Evolutionary conservation across 2,797 vertebrate genomes (phyloP).

Genomic region (Siniperca obscura): DNA sequence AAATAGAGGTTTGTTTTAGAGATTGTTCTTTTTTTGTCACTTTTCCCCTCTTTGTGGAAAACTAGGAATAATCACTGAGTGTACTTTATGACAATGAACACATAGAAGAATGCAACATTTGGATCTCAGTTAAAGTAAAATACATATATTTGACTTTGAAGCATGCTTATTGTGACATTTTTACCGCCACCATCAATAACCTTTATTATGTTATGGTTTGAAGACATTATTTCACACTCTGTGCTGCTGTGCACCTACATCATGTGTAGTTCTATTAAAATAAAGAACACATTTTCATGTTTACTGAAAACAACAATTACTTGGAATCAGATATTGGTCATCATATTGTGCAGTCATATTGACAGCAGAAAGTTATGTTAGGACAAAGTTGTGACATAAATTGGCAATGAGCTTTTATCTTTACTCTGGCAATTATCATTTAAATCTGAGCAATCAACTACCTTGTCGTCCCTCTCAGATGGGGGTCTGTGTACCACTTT

Average conservation of each 20-base stretch:
- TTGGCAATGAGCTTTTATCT: conserved; percentile 27
- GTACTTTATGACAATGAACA: conserved; percentile 9
- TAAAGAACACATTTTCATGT: not conserved
- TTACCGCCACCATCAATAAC: conserved; percentile 45
- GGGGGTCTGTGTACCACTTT: conserved; percentile 70
- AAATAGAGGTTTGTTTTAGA: conserved; percentile 59
- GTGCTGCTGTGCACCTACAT: not conserved
- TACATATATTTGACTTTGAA: conserved; percentile 27
- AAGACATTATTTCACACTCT: conserved; percentile 1
- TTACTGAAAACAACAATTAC: not conserved
- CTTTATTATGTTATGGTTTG: conserved; percentile 41
- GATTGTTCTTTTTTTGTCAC: conserved; percentile 36
- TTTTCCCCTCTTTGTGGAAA: conserved; percentile 22
- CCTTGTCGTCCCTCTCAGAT: conserved; percentile 48
- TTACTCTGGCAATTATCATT: conserved; percentile 53
- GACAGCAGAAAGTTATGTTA: conserved; percentile 16
- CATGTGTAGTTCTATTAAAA: not conserved
- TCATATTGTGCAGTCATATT: not conserved
- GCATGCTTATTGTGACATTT: conserved; percentile 40
- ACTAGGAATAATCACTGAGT: conserved; percentile 16
- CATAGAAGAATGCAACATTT: conserved; percentile 1
- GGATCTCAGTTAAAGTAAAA: conserved; percentile 23
- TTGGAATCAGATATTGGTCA: conserved; percentile 17
- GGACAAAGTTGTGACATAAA: conserved; percentile 27
- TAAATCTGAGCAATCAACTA: conserved; percentile 61